These are phyloP conservation scores for Torymus auratus DNA, from an alignment of 2,888 invertebrate species.

Conservation along the genomic window DNA sequence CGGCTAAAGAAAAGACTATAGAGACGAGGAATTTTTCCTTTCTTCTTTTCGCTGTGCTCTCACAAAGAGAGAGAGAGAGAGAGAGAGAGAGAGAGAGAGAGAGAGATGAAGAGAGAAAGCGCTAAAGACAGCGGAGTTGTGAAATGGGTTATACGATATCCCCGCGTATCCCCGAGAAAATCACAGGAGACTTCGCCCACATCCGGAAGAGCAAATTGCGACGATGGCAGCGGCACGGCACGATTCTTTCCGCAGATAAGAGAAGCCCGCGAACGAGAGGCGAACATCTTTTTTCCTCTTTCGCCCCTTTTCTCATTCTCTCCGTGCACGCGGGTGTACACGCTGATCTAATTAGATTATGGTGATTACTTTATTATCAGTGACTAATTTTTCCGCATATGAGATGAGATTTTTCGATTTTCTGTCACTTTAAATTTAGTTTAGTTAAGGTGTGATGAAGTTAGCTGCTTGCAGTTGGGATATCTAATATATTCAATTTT, in stretches of 20 bases:
- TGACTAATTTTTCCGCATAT: too few species aligned
- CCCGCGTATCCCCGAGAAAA: constrained; percentile 1
- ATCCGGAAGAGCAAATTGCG: constrained; percentile 12
- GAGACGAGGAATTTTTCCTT: too few species aligned
- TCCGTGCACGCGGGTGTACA: background rate
- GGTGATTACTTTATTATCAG: too few species aligned
- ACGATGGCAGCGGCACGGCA: constrained; percentile 1
- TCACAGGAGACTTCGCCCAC: constrained; percentile 11
- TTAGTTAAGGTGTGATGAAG: too few species aligned
- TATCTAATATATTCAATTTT: too few species aligned
- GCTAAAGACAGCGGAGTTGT: background rate
- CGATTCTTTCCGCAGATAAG: constrained; percentile 11
- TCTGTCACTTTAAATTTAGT: too few species aligned
- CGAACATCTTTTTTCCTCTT: background rate
- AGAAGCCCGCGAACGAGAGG: background rate
- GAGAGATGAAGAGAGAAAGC: constrained; percentile 4
- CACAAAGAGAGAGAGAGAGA: too few species aligned
- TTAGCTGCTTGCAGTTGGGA: too few species aligned
- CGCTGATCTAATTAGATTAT: too few species aligned
- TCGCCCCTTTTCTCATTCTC: background rate
- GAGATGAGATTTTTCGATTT: too few species aligned
- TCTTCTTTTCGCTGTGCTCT: too few species aligned
- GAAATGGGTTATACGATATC: constrained; percentile 35
- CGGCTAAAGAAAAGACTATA: background rate
- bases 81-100: constrained; percentile 5